Percentiles rank a stretch among this genome's conserved stretches.
Evolutionary conservation across 2,888 invertebrate genomes (phyloP).

Genomic region (Latrodectus elegans): DNA sequence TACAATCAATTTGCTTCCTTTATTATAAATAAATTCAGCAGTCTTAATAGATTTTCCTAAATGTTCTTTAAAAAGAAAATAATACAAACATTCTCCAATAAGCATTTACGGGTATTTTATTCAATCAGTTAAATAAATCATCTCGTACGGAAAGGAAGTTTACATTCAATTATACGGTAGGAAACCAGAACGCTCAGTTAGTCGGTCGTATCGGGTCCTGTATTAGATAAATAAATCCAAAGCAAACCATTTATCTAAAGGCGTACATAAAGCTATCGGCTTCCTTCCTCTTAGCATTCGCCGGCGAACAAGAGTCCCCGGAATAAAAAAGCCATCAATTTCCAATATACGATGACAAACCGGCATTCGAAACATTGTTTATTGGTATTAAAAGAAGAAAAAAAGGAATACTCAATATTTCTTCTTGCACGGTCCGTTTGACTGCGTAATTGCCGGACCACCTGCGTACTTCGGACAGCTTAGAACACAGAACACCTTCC

Average conservation of each 20-base stretch:
- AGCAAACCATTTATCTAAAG: not conserved
- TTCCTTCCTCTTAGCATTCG: not conserved
- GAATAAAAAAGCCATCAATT: not conserved
- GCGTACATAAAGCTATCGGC: not conserved
- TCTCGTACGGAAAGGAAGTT: not conserved
- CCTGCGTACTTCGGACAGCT: constrained; percentile 15
- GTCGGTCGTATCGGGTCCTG: not conserved
- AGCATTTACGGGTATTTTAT: no score
- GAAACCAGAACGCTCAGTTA: not conserved
- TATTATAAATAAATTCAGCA: no score
- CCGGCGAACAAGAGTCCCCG: not conserved
- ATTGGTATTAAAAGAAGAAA: not conserved
- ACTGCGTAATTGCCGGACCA: constrained; percentile 38
- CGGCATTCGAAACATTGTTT: not conserved
- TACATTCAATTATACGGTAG: not conserved
- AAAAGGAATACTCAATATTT: not conserved
- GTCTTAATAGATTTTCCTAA: no score
- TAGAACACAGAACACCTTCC: not conserved
- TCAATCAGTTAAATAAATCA: no score
- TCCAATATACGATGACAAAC: not conserved
- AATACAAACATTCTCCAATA: no score
- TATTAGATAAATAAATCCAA: not conserved
- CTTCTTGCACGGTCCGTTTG: not conserved
- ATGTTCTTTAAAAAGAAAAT: no score
- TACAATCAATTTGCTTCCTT: no score